Percentiles rank a stretch among this genome's conserved stretches.
Evolutionary conservation across 35 echinoderm and acorn worm species (phyloP).

Genomic region (Eucidaris tribuloides): DNA sequence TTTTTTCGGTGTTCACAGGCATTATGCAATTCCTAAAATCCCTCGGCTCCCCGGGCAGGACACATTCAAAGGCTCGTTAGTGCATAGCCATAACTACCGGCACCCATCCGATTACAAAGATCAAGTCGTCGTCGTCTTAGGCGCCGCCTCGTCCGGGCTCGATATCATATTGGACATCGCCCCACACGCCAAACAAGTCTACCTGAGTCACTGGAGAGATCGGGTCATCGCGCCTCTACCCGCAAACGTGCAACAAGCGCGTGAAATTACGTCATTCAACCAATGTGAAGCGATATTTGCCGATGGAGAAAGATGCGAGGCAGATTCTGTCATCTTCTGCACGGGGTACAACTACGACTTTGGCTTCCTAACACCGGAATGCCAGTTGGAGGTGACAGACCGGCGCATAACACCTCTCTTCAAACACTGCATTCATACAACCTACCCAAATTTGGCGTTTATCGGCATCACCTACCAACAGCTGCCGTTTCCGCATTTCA

Average conservation of each 20-base stretch:
- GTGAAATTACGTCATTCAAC: conserved; percentile 4
- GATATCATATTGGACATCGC: conserved; percentile 61
- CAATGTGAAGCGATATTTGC: conserved; percentile 11
- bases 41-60: conserved; percentile 48
- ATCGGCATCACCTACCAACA: conserved; percentile 45
- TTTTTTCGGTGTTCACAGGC: conserved; percentile 48
- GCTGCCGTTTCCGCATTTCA: conserved; percentile 61
- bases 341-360: conserved; percentile 70
- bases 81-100: conserved; percentile 75
- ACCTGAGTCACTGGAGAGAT: conserved; percentile 40
- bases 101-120: conserved; percentile 54
- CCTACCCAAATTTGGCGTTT: conserved; percentile 46
- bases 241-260: conserved; percentile 35
- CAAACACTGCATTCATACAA: conserved; percentile 59
- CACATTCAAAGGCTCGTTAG: conserved; percentile 35
- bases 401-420: conserved; percentile 45
- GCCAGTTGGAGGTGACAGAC: conserved; percentile 25
- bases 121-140: conserved; percentile 44
- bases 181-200: conserved; percentile 24
- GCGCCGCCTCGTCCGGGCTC: conserved; percentile 57
- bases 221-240: conserved; percentile 2
- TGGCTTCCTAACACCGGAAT: conserved; percentile 59
- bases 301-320: conserved; percentile 32
- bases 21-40: conserved; percentile 61
- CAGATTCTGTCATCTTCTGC: conserved; percentile 69